phyloP scores from a whole-genome alignment of 2,888 invertebrate genomes.

The Epinotia brunnichana region DNA sequence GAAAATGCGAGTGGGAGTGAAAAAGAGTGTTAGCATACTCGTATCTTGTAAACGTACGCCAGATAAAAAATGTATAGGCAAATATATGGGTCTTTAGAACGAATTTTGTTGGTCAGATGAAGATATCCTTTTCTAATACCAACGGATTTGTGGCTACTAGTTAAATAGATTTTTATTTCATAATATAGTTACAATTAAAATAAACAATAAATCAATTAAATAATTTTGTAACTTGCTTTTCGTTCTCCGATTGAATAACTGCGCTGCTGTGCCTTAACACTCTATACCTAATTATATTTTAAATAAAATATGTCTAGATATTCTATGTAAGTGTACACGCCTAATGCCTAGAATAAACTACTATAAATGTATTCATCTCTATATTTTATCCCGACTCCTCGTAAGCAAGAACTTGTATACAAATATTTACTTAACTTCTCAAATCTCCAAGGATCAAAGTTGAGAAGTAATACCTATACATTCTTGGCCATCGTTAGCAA shows the following conservation, averaged over 20 bases:
- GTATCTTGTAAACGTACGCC: neutral
- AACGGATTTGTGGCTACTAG: too few relatives aligned
- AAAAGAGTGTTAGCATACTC: neutral
- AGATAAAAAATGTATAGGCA: neutral
- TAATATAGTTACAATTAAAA: too few relatives aligned
- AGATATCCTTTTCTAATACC: too few relatives aligned
- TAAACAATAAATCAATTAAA: too few relatives aligned
- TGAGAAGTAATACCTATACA: slow-evolving; percentile 1
- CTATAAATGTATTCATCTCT: neutral
- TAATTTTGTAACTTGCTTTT: too few relatives aligned
- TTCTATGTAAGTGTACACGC: too few relatives aligned
- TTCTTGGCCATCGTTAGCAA: neutral
- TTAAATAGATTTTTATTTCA: too few relatives aligned
- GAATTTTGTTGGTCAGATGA: neutral
- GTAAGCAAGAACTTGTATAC: neutral
- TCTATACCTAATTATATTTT: too few relatives aligned
- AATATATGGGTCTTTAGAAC: neutral
- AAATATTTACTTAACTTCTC: neutral
- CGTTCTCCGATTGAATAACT: too few relatives aligned
- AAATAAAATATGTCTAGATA: too few relatives aligned
- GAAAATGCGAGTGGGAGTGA: neutral
- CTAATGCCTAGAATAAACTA: too few relatives aligned
- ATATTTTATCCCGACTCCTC: neutral
- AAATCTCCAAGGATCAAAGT: neutral
- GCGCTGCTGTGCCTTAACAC: too few relatives aligned